phyloP scores from a whole-genome alignment of 2,797 vertebrate genomes.

The Presbytis comata region DNA sequence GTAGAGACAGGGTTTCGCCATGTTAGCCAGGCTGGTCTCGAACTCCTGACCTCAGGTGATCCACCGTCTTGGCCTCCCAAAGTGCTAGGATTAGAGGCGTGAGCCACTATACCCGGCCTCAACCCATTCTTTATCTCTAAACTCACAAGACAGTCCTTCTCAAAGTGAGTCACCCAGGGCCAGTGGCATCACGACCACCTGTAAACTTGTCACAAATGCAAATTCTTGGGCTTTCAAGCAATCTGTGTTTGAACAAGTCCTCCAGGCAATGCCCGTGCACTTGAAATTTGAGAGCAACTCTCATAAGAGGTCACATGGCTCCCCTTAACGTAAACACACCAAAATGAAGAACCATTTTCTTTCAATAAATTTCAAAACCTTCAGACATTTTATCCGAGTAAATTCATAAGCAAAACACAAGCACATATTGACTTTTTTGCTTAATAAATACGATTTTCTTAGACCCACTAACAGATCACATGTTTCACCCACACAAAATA shows the following conservation, averaged over 20 bases:
- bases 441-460: background rate
- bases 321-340: background rate
- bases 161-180: background rate
- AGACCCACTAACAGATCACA: background rate
- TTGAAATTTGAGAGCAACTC: background rate
- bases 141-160: background rate
- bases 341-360: background rate
- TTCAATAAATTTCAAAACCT: background rate
- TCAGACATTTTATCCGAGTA: background rate
- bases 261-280: background rate
- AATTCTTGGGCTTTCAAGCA: background rate
- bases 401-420: constrained; percentile 39
- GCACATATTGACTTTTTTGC: background rate
- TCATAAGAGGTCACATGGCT: background rate
- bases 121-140: background rate
- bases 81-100: background rate
- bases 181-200: background rate
- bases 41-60: background rate
- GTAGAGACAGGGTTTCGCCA: background rate
- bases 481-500: background rate
- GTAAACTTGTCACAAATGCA: background rate
- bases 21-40: background rate
- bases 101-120: background rate
- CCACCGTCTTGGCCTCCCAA: background rate
- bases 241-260: background rate